Percentiles rank a stretch among this genome's conserved stretches.
phyloP scores from a whole-genome alignment of 2,888 invertebrate genomes.

The Drosophila kuntzei region DNA sequence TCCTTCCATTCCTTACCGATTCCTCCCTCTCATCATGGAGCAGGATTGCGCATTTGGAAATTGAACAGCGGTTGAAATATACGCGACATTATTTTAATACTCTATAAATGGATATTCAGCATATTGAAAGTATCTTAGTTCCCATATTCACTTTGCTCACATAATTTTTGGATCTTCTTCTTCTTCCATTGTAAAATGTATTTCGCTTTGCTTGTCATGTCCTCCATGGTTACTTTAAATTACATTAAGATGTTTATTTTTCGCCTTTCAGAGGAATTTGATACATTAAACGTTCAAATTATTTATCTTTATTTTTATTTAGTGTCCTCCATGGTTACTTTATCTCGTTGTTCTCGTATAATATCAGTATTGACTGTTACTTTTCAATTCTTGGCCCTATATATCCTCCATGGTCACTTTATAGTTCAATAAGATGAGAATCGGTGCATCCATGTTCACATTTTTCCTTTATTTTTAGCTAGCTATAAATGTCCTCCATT shows the following conservation, averaged over 20 bases:
- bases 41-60: slow-evolving; percentile 54
- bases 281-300: too few relatives aligned
- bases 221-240: not conserved
- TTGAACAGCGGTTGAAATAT: slow-evolving; percentile 57
- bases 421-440: not conserved
- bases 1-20: too few relatives aligned
- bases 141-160: not conserved
- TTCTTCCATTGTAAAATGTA: too few relatives aligned
- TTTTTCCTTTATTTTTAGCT: not conserved
- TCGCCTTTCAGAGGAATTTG: too few relatives aligned
- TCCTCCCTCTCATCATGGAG: not conserved
- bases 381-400: not conserved
- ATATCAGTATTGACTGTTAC: not conserved
- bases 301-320: too few relatives aligned
- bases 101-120: not conserved
- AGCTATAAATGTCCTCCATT: not conserved
- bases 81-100: slow-evolving; percentile 47
- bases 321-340: not conserved
- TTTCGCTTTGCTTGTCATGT: too few relatives aligned
- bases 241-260: too few relatives aligned
- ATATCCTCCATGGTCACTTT: not conserved
- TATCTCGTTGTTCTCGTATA: not conserved
- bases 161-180: not conserved
- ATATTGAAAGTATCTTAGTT: not conserved
- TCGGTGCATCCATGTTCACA: not conserved